Conservation (phyloP, 2,113 vertebrate genomes). For the Thamnaconus septentrionalis region DNA sequence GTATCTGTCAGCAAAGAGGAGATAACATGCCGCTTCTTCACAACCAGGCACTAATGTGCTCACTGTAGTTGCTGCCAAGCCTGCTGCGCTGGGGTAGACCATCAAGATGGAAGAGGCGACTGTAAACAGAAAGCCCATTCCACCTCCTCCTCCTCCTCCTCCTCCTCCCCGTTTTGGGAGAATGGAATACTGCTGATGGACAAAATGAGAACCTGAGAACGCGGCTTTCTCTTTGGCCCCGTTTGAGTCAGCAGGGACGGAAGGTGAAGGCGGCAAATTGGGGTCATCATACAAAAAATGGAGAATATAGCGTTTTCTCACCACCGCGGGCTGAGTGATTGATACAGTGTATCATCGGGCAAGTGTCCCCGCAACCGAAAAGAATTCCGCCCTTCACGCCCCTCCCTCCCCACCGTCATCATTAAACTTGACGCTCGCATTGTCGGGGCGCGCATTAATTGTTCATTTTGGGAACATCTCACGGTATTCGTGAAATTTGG, state of each 20-base stretch:
- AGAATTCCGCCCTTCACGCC: not conserved
- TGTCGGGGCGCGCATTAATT: not conserved
- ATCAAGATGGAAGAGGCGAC: slow-evolving; percentile 65
- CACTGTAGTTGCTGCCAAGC: slow-evolving; percentile 52
- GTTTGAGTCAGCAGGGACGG: slow-evolving; percentile 62
- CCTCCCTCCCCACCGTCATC: not conserved
- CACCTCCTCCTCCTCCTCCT: too few relatives aligned
- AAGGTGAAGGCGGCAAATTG: slow-evolving; percentile 64
- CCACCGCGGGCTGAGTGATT: slow-evolving; percentile 40
- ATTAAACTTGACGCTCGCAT: slow-evolving; percentile 4
- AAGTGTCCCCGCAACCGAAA: too few relatives aligned
- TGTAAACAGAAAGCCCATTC: slow-evolving; percentile 28
- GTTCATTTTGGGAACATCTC: not conserved
- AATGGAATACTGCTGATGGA: slow-evolving; percentile 62
- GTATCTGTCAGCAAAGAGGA: slow-evolving; percentile 48
- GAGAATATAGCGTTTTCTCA: slow-evolving; percentile 37
- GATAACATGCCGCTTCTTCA: slow-evolving; percentile 52
- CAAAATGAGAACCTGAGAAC: slow-evolving; percentile 60
- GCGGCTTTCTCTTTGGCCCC: slow-evolving; percentile 43
- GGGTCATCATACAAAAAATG: slow-evolving; percentile 53
- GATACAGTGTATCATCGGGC: slow-evolving; percentile 26
- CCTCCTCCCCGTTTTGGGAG: not conserved
- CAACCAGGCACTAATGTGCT: slow-evolving; percentile 47
- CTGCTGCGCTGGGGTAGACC: slow-evolving; percentile 49
- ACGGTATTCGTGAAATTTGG: slow-evolving; percentile 6